Base-by-base conservation (phyloP, 2,888 invertebrate species). In the Drosophila gaucha region DNA sequence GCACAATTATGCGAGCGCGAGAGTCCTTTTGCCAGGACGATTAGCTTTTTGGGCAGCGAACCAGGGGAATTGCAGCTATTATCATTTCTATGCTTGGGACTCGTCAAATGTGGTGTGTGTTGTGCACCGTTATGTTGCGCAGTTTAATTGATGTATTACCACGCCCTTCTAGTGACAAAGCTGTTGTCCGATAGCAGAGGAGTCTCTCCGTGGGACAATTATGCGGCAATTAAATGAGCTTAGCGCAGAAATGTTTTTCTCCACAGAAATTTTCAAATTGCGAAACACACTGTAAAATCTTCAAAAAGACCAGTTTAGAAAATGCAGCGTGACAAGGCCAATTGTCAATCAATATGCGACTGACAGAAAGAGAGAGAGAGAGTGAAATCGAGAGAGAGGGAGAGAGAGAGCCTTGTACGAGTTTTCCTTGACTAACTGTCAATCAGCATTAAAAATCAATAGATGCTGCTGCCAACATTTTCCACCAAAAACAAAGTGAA, bases 391-490 rank as follows among this genome's bases (percentile, higher is more conserved):
- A 6, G 44, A 6, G 22, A 5, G 41, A 0, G 12, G 0, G 3
- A 14, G 33, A 20, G 20, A 38, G 20, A 43, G 50, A 60, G 52
- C 20, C 30, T 51, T 54, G 51, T 47, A 35, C 47, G 57, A 59
- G n/a, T 64, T 64, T 64, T 26, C 33, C 44, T n/a, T n/a, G 36
- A 58, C 52, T 51, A 41, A 58, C 73, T 83, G 83, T 84, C 83
- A 84, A 86, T 86, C 84, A 86, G 83, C 86, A 84, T 84, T 77
- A 80, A 77, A 78, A 78, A 86, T 86, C 80, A 79, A 80, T 80
- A 71, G 68, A 46, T 54, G 50, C 46, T 63, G 56, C 64, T 63
- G 60, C 62, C 38, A 46, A 41, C 44, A 67, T 67, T 64, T 58
- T 44, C 49, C 33, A 46, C 49, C 51, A 38, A 51, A 70, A 67